phyloP scores from a whole-genome alignment of 2,888 invertebrate species.

The Idaea dimidiata region DNA sequence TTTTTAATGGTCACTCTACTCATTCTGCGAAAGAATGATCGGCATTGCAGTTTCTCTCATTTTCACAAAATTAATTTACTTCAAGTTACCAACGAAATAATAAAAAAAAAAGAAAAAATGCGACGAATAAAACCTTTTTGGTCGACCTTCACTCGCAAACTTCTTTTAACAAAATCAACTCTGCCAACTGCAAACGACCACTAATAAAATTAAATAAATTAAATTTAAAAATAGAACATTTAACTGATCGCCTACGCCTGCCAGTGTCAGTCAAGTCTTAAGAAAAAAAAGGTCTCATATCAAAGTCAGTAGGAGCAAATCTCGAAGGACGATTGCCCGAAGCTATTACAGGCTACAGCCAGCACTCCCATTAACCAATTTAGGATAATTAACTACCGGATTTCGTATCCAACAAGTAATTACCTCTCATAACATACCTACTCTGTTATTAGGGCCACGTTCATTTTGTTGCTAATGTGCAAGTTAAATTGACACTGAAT shows the following conservation, averaged over 20 bases:
- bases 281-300: not conserved
- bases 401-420: conserved; percentile 69
- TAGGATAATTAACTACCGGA: conserved; percentile 80
- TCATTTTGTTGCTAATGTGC: conserved; percentile 60
- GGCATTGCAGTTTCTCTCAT: not conserved
- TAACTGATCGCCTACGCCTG: not conserved
- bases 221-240: not conserved
- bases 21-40: not conserved
- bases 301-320: conserved; percentile 8
- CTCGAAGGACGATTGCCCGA: conserved; percentile 22
- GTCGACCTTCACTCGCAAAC: not conserved
- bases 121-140: not conserved
- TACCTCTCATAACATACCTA: conserved; percentile 70
- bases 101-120: not conserved
- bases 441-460: conserved; percentile 55
- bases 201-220: not conserved
- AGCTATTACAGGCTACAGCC: conserved; percentile 56
- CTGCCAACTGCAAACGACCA: not conserved
- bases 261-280: not conserved
- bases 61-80: not conserved
- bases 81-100: not conserved
- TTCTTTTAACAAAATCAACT: not conserved
- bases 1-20: not conserved
- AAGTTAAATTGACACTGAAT: conserved; percentile 60
- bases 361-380: conserved; percentile 77